Evolutionary conservation across 2,113 vertebrate species (phyloP), one percentile per base, ranked within the genome.

Genomic region (Neoarius graeffei): DNA sequence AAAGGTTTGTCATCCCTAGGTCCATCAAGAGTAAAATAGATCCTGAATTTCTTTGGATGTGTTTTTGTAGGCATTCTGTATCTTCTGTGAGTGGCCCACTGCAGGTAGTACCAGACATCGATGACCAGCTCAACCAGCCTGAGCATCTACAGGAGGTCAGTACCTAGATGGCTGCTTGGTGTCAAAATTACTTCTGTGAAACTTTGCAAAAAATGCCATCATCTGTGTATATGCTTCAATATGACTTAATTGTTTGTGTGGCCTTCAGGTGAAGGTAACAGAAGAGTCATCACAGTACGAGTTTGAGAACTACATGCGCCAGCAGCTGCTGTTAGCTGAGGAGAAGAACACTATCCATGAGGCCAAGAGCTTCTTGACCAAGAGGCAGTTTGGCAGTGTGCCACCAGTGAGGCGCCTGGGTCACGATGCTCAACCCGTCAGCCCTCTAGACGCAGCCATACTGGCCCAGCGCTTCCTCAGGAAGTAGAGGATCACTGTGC

Each of bases 221-320:
- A 8, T 82, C 64, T 83, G 14, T 87, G 54, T 9, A 56, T 42
- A 69, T 35, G 48, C 59, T 69, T 71, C 48, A 52, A 0, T 27
- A 17, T 82, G 50, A 69, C 48, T 15, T 27, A 48, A 64, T 86
- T 35, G 23, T 62, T 35, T 20, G 1, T 48, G 17, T 81, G 27
- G 25, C 71, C 11, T 5, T 87, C 93, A 99, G 98, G 97, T 94
- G 0, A 99, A 99, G 93, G 97, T 96, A 87, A 97, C 96, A 0
- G 98, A 99, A 91, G 98, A 99, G 93, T 98, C 97, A 54, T 99
- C 98, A 0, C 98, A 99, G 94, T 99, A 99, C 0, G 98, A 99
- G 93, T 99, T 99, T 20, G 98, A 99, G 95, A 98, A 97, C 95
- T 99, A 99, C 96, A 99, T 99, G 98, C 96, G 98, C 74, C 98